phyloP scores from a whole-genome alignment of 2,797 vertebrate species.

The Tapera naevia region DNA sequence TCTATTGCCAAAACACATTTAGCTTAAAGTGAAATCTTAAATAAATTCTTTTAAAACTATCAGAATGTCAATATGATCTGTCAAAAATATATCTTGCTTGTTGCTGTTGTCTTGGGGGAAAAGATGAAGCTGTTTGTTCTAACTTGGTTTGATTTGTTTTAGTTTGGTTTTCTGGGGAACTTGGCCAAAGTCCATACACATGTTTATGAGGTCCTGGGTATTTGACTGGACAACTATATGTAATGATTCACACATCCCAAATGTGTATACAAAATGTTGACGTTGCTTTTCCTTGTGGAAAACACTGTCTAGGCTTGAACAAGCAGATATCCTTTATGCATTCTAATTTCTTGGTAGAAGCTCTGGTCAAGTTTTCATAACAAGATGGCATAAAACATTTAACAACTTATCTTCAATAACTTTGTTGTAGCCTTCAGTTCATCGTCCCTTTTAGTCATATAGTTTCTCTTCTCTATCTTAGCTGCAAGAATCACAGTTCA shows the following conservation, averaged over 20 bases:
- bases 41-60: neutral
- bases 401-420: neutral
- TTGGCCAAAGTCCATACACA: neutral
- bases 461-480: neutral
- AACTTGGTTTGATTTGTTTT: neutral
- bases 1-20: neutral
- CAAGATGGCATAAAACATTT: neutral
- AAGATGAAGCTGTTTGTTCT: neutral
- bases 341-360: neutral
- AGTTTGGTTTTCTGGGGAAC: neutral
- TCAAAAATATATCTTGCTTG: neutral
- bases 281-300: neutral
- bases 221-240: neutral
- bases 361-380: neutral
- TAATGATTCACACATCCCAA: neutral
- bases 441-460: neutral
- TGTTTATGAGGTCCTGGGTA: neutral
- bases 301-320: neutral
- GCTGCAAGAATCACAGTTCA: neutral
- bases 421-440: neutral
- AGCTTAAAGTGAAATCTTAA: neutral
- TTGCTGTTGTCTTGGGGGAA: neutral
- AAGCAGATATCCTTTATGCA: neutral
- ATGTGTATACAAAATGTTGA: neutral
- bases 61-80: neutral